Percentiles rank a stretch among this genome's conserved stretches.
These are phyloP conservation scores for Willisornis vidua DNA, from an alignment of 2,113 vertebrate genomes.

Conservation along the genomic window DNA sequence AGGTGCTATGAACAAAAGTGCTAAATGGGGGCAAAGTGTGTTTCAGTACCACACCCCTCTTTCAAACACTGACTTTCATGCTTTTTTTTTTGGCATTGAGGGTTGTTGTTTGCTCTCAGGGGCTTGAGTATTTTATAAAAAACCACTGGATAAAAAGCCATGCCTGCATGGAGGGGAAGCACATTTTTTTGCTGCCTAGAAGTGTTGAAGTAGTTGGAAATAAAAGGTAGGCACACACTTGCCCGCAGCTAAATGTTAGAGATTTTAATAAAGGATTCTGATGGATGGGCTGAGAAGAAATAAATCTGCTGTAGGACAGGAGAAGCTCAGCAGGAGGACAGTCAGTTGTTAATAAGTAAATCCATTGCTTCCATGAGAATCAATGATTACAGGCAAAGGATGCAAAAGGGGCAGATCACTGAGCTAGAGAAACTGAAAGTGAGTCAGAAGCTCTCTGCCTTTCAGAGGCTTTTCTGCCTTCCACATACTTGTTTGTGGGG, in stretches of 20 bases:
- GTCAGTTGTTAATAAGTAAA: conserved; percentile 37
- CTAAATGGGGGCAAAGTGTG: not conserved
- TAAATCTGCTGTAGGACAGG: not conserved
- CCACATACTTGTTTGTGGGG: not conserved
- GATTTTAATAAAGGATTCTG: not conserved
- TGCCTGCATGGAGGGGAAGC: not conserved
- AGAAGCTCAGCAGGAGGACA: not conserved
- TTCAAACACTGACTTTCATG: not conserved
- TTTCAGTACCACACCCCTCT: not conserved
- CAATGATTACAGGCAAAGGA: not conserved
- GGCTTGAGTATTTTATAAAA: not conserved
- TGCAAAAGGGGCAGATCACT: not conserved
- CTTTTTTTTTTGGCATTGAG: not conserved
- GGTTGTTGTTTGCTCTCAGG: not conserved
- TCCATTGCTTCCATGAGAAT: not conserved
- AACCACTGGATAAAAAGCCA: not conserved
- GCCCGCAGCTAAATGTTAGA: not conserved
- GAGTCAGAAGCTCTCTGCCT: not conserved
- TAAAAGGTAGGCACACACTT: not conserved
- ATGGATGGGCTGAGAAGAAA: not conserved
- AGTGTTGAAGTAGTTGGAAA: not conserved
- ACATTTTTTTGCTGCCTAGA: not conserved
- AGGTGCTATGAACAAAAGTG: not conserved
- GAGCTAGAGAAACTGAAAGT: not conserved
- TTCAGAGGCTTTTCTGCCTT: not conserved